Evolutionary conservation across 1,140 invertebrate genomes (phyloP).

Genomic region (Heterodera carotae): DNA sequence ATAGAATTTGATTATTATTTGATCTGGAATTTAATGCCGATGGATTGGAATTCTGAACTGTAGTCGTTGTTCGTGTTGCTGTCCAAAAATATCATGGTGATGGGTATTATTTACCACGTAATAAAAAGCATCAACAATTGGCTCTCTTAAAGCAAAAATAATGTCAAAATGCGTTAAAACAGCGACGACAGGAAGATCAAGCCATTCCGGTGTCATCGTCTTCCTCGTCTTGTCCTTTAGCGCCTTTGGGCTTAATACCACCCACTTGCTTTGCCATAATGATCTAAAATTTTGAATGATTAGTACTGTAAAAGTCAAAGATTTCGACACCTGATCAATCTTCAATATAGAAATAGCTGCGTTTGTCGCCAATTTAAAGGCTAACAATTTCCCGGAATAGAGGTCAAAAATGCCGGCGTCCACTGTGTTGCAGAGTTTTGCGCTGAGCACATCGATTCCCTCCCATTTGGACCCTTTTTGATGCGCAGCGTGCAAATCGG

Average conservation of each 20-base stretch:
- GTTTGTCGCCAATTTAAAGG: constrained; percentile 87
- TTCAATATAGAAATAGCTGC: constrained; percentile 89
- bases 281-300: constrained; percentile 43
- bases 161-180: background rate
- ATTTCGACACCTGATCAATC: constrained; percentile 76
- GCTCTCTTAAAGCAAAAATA: background rate
- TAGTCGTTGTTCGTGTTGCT: background rate
- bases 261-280: constrained; percentile 65
- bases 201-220: constrained; percentile 65
- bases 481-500: constrained; percentile 87
- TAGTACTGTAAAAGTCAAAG: constrained; percentile 6
- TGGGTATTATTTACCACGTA: no score
- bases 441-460: constrained; percentile 85
- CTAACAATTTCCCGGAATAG: constrained; percentile 86
- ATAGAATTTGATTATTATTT: no score
- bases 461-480: constrained; percentile 80
- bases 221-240: constrained; percentile 62
- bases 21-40: no score
- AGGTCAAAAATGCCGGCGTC: constrained; percentile 81
- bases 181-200: constrained; percentile 5
- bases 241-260: constrained; percentile 55
- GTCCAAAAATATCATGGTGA: background rate
- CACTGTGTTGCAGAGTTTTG: constrained; percentile 74
- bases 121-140: constrained; percentile 19
- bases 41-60: no score